Base-by-base conservation (phyloP, 2,888 invertebrate species). In the Parascotia fuliginaria region DNA sequence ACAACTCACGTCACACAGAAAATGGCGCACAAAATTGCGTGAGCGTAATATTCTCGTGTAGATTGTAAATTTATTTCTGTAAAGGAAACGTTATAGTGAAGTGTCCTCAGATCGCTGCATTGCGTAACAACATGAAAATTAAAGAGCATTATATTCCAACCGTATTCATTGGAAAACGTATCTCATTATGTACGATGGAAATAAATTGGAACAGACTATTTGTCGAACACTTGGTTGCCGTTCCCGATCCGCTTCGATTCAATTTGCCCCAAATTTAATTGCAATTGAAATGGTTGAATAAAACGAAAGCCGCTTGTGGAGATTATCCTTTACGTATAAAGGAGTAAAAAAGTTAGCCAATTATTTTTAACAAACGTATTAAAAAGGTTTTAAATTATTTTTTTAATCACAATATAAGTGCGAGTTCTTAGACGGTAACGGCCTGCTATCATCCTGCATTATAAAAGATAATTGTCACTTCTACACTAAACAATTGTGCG, bases 191-290 rank as follows among this genome's bases (percentile, higher is more conserved):
- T 79, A 77, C 79, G 77, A 80, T 77, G 77, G 74, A 79, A 84
- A 87, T 89, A 87, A 88, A 90, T 89, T 86, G 85, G 80, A 80
- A 65, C 78, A 70, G 83, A 83, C 83, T 91, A 85, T 91, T 90
- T 91, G 91, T 83, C 79, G 83, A 90, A 83, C 89, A 89, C 90
- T 91, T 82, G 81, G 83, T 77, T 76, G 77, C 74, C 79, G 79
- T 64, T 72, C 75, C 71, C 79, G 81, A 84, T 82, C 79, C 81
- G 74, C 66, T 77, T 76, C 79, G 79, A 88, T 87, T 89, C 88
- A 82, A 89, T 90, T 88, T 82, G 77, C 70, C 75, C 85, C 79
- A 83, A 89, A 87, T 89, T 90, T 89, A 89, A 91, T 89, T 88
- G 89, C 85, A 83, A 87, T 83, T 76, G 86, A 82, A 85, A 81